phyloP scores from a whole-genome alignment of 2,888 invertebrate species.

The Pheosia tremula region DNA sequence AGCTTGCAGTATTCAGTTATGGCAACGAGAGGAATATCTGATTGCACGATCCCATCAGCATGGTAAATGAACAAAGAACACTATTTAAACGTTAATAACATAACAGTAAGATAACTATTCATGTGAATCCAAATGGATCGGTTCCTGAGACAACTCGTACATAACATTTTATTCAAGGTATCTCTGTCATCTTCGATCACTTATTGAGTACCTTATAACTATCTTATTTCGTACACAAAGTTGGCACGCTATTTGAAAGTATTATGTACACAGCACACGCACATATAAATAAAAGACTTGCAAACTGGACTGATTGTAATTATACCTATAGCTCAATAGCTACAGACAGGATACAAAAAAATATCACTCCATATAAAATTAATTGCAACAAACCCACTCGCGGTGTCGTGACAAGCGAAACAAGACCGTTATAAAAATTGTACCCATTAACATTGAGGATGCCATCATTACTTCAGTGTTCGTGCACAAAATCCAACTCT shows the following conservation, averaged over 20 bases:
- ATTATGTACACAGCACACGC: too few species aligned
- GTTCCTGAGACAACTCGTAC: not conserved
- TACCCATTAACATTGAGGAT: slow-evolving; percentile 39
- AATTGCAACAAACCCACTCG: not conserved
- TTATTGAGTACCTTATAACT: too few species aligned
- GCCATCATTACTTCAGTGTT: slow-evolving; percentile 31
- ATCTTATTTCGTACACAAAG: too few species aligned
- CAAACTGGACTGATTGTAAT: not conserved
- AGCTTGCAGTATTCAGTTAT: not conserved
- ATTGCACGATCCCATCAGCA: not conserved
- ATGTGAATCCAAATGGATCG: not conserved
- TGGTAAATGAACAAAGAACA: not conserved
- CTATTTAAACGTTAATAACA: not conserved
- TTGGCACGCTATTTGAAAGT: too few species aligned
- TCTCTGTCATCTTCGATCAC: too few species aligned
- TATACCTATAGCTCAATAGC: not conserved
- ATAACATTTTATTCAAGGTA: too few species aligned
- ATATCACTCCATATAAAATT: slow-evolving; percentile 6
- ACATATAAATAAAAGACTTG: too few species aligned
- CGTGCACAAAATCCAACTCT: slow-evolving; percentile 15
- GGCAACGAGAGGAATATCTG: slow-evolving; percentile 1
- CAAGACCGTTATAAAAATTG: slow-evolving; percentile 37
- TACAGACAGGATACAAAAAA: slow-evolving; percentile 1
- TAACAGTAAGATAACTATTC: not conserved
- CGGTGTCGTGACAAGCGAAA: slow-evolving; percentile 8